Evolutionary conservation across 2,113 vertebrate genomes (phyloP).

Genomic region (Recurvirostra avosetta): DNA sequence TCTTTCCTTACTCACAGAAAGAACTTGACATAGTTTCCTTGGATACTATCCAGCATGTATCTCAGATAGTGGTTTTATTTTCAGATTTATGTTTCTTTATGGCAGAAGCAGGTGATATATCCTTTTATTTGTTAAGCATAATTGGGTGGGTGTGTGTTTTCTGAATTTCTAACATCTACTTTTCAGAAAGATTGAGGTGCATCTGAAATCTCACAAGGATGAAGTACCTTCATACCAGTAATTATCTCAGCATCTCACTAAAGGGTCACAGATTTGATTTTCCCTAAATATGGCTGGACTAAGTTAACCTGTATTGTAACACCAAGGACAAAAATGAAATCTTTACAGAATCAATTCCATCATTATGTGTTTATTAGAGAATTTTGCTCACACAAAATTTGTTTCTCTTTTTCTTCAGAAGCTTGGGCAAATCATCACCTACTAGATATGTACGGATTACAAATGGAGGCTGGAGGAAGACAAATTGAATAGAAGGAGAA

Average conservation of each 20-base stretch:
- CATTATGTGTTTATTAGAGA: not conserved
- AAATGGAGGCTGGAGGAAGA: not conserved
- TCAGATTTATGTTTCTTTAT: not conserved
- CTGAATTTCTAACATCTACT: not conserved
- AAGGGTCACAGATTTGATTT: not conserved
- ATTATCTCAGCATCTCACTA: not conserved
- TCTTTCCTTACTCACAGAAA: not conserved
- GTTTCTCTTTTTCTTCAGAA: not conserved
- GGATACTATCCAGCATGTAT: not conserved
- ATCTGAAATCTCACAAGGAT: not conserved
- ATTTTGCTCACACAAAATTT: not conserved
- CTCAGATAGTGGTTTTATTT: not conserved
- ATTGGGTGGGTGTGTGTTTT: not conserved
- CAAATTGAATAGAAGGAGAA: not conserved
- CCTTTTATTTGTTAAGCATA: not conserved
- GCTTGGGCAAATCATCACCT: not conserved
- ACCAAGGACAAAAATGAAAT: not conserved
- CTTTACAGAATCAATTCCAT: not conserved
- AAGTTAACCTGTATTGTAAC: not conserved
- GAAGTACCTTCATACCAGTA: not conserved
- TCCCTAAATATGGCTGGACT: not conserved
- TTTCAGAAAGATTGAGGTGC: not conserved
- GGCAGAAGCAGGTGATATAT: not conserved
- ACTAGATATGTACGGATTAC: not conserved
- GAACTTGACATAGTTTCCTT: slow-evolving; percentile 2